Evolutionary conservation across 1,140 invertebrate species (phyloP).

Genomic region (Drosophila bocqueti): DNA sequence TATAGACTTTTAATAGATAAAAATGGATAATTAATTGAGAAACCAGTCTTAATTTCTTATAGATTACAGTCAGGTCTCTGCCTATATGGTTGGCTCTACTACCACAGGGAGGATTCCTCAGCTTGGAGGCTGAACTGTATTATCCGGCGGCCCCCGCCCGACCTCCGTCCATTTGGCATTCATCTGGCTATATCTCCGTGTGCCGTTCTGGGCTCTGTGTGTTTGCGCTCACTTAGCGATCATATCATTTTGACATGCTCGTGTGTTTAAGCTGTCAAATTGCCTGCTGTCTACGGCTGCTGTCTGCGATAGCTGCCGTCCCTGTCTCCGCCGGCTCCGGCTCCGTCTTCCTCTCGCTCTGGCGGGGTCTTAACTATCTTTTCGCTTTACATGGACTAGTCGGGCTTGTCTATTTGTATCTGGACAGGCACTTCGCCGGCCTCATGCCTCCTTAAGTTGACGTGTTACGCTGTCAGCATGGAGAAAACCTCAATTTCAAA

Average conservation of each 20-base stretch:
- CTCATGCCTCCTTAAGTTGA: constrained; percentile 82
- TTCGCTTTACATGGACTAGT: constrained; percentile 53
- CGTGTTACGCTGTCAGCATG: constrained; percentile 82
- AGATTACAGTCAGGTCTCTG: background rate
- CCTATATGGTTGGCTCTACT: too few relatives aligned
- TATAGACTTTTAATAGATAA: too few relatives aligned
- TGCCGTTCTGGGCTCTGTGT: constrained; percentile 53
- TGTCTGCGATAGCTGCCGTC: constrained; percentile 49
- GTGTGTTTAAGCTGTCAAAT: constrained; percentile 84
- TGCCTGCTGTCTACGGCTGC: constrained; percentile 78
- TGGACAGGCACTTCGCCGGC: constrained; percentile 79
- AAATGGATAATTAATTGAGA: too few relatives aligned
- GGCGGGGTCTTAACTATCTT: constrained; percentile 63
- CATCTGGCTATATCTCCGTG: constrained; percentile 32
- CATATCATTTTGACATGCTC: constrained; percentile 83
- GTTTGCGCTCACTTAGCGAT: constrained; percentile 79
- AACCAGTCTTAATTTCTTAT: background rate
- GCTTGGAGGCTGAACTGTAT: constrained; percentile 12
- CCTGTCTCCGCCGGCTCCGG: background rate
- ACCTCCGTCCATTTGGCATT: constrained; percentile 24
- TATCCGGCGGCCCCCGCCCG: background rate
- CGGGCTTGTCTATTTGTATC: constrained; percentile 76
- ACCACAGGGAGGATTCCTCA: background rate
- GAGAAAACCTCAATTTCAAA: constrained; percentile 84
- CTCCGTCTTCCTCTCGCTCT: constrained; percentile 18